These are phyloP conservation scores for Jacana jacana DNA, from an alignment of 2,113 vertebrate species.

Conservation along the genomic window DNA sequence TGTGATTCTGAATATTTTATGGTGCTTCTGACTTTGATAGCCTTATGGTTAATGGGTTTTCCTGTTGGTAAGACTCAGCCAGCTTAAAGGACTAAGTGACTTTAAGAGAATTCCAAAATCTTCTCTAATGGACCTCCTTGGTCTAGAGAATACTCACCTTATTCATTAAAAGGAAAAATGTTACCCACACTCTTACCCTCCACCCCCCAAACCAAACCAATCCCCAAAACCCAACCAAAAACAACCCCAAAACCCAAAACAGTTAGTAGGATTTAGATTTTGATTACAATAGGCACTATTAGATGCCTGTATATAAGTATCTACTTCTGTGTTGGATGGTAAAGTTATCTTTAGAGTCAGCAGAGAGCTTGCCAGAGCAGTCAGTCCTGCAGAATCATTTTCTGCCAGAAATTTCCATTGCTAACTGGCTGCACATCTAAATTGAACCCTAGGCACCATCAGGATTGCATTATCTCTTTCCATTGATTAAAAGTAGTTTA, in stretches of 20 bases:
- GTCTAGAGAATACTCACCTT: neutral
- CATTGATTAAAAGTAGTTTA: neutral
- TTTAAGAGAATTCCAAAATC: neutral
- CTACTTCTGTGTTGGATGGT: neutral
- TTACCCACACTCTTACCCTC: neutral
- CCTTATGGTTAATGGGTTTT: neutral
- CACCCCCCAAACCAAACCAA: neutral
- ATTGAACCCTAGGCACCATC: neutral
- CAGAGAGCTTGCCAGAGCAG: neutral
- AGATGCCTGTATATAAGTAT: neutral
- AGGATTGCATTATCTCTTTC: neutral
- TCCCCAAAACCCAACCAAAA: too few relatives aligned
- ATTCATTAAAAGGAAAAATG: neutral
- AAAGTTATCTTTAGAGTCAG: neutral
- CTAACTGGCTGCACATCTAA: neutral
- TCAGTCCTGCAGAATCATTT: rapidly evolving
- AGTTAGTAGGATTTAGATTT: neutral
- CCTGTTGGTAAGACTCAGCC: neutral
- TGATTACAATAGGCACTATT: neutral
- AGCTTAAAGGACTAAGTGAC: neutral
- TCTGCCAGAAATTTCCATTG: neutral
- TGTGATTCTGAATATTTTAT: neutral
- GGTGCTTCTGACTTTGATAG: neutral
- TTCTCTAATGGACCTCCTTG: neutral
- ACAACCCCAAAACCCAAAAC: rapidly evolving